Evolutionary conservation across 2,113 vertebrate species (phyloP), one percentile per base, ranked within the genome.

Genomic region (Antechinus stuartii): DNA sequence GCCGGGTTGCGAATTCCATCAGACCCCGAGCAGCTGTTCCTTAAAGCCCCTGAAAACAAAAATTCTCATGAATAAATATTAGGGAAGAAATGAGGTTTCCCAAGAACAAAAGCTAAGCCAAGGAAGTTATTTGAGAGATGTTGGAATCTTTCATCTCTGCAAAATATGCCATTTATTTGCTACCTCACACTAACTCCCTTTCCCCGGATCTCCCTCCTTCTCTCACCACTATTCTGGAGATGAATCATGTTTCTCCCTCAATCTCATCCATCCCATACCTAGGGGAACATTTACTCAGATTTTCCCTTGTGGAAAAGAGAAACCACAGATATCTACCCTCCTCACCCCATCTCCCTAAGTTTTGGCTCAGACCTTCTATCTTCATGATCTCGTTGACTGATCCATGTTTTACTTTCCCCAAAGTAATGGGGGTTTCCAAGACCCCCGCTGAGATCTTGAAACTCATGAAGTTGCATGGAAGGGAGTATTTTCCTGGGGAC

Each of bases 21-120:
- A 94, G 97, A 98, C 97, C 96, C 97, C 95, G 92, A 97, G 97
- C 98, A 98, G 98, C 97, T 98, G 98, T 97, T 98, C 95, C 42
- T 97, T 57, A 3, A 97, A 97, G 93, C 96, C 98, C 97, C 97
- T 96, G 97, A 98, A 98, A 98, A 92, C 96, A 94, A 96, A 97
- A 97, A 95, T 96, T 97, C 95, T 98, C 97, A 97, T 98, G 98
- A 98, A 98, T 98, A 98, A 98, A 98, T 98, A 98, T 98, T 97
- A 98, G 97, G 91, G 90, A 95, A 96, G 91, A 97, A 96, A 96
- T 92, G 95, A 93, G 93, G 90, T 92, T 97, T 97, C 96, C 94
- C 12, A 23, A 97, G 98, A 98, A 98, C 98, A 97, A 98, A 98
- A 98, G 97, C 97, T 92, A 90, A 96, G 96, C 97, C 53, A 96